Conservation (phyloP, 2,113 vertebrate species). For the Alaudala cheleensis region DNA sequence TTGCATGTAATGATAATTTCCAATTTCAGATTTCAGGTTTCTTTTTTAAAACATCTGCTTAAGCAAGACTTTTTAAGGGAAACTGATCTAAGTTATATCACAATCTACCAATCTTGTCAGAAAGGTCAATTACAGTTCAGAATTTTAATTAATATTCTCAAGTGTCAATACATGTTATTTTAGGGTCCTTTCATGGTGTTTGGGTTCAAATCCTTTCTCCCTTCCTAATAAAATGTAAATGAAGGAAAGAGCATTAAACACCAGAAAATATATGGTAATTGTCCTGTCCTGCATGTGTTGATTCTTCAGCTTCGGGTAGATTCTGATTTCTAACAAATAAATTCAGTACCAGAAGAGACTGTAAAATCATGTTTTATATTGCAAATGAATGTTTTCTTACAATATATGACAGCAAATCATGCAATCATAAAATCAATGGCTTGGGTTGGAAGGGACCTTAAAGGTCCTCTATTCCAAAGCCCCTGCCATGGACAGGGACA, state of each 20-base stretch:
- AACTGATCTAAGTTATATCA: neutral
- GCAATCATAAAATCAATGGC: neutral
- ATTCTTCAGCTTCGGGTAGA: neutral
- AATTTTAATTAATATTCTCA: neutral
- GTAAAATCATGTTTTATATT: neutral
- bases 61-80: neutral
- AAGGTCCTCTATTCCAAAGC: neutral
- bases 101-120: neutral
- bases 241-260: neutral
- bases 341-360: neutral
- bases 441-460: neutral
- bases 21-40: neutral
- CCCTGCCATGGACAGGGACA: neutral
- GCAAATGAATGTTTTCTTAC: neutral
- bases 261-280: neutral
- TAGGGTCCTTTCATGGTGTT: neutral
- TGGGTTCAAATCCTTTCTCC: neutral
- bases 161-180: neutral
- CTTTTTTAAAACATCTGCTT: neutral
- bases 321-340: neutral
- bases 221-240: neutral
- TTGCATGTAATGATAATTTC: neutral
- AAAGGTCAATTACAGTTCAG: neutral
- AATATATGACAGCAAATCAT: neutral
- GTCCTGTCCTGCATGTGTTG: neutral